A percentile compares a stretch with the other conserved stretches of the same genome.
phyloP scores from a whole-genome alignment of 2,888 invertebrate species.

The Diloba caeruleocephala region DNA sequence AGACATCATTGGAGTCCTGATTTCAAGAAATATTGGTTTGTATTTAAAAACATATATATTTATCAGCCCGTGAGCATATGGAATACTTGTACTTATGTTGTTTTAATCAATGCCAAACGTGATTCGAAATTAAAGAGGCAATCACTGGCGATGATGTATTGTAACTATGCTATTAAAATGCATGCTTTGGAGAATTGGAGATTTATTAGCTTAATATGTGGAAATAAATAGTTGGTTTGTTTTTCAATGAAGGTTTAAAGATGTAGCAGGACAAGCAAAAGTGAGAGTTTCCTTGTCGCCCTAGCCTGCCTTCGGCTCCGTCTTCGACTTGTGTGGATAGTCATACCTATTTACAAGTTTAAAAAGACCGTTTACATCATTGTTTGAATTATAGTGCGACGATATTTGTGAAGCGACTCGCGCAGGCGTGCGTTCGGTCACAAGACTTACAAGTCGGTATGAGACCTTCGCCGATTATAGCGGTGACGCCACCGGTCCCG shows the following conservation, averaged over 20 bases:
- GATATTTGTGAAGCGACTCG: slow-evolving; percentile 54
- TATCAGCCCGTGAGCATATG: no score
- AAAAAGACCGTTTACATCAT: slow-evolving; percentile 52
- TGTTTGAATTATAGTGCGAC: slow-evolving; percentile 55
- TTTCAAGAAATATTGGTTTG: no score
- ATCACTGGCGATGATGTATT: slow-evolving; percentile 21
- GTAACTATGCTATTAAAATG: slow-evolving; percentile 46
- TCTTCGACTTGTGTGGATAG: no score
- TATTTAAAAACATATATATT: no score
- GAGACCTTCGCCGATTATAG: slow-evolving; percentile 82
- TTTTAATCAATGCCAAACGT: slow-evolving; percentile 40
- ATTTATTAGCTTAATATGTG: slow-evolving; percentile 30
- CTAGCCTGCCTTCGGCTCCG: slow-evolving; percentile 13
- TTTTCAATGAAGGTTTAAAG: slow-evolving; percentile 26
- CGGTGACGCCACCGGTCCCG: slow-evolving; percentile 81
- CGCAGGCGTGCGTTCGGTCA: slow-evolving; percentile 57
- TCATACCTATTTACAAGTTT: slow-evolving; percentile 26
- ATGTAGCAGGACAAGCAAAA: slow-evolving; percentile 27
- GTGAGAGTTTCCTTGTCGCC: slow-evolving; percentile 20
- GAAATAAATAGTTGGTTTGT: slow-evolving; percentile 20
- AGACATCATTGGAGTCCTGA: background rate
- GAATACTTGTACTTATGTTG: no score
- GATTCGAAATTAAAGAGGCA: slow-evolving; percentile 48
- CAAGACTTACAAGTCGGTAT: slow-evolving; percentile 49
- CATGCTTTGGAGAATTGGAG: slow-evolving; percentile 23